A percentile compares a stretch with the other conserved stretches of the same genome.
phyloP scores from a whole-genome alignment of 92 coral and sea anemone species.

The Parazoanthus atlanticus region DNA sequence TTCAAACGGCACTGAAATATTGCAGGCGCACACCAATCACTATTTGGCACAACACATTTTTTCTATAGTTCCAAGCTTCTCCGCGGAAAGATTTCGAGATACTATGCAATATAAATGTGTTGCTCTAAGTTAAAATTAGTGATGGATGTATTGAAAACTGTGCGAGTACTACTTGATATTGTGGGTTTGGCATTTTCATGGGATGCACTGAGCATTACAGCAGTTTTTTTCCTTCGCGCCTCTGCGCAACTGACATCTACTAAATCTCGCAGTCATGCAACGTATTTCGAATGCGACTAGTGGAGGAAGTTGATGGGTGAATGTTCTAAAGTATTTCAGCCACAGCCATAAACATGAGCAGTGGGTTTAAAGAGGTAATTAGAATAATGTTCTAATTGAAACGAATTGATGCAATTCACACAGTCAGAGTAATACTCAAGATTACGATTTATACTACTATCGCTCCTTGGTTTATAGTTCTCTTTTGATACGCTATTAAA shows the following conservation, averaged over 20 bases:
- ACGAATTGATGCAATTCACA: slow-evolving; percentile 30
- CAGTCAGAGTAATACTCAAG: background rate
- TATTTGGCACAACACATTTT: background rate
- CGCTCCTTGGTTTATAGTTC: too few species aligned
- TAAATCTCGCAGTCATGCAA: background rate
- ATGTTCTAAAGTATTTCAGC: background rate
- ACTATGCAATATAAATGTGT: background rate
- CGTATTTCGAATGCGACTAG: background rate
- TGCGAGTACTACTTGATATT: background rate
- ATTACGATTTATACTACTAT: background rate
- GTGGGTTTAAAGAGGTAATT: background rate
- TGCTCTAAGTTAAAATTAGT: too few species aligned
- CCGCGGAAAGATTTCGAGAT: background rate
- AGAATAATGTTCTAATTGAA: background rate
- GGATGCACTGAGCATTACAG: too few species aligned
- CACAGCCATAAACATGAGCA: background rate
- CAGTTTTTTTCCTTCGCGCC: too few species aligned
- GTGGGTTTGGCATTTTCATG: background rate
- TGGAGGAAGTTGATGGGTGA: background rate
- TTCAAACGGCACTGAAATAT: too few species aligned
- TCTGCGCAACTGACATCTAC: too few species aligned
- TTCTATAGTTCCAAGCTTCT: background rate
- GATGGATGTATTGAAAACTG: background rate
- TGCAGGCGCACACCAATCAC: too few species aligned
- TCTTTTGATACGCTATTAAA: too few species aligned